Conservation (phyloP, 2,113 vertebrate genomes). For the Tringa solitaria region DNA sequence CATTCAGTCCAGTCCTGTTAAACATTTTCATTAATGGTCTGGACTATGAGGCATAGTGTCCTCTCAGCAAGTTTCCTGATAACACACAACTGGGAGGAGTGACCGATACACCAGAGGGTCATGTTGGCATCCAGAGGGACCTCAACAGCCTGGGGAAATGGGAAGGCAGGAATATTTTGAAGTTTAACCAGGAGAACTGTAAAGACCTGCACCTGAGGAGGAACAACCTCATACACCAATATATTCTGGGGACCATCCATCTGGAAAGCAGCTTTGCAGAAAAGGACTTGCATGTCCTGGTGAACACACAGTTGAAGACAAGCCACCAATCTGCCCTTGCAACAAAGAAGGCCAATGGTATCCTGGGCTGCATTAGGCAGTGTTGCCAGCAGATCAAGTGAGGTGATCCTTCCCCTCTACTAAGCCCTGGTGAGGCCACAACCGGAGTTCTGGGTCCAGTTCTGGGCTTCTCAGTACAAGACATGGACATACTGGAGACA, state of each 20-base stretch:
- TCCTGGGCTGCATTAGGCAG: background rate
- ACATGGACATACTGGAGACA: background rate
- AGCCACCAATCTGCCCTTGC: fast-evolving
- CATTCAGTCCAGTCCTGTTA: background rate
- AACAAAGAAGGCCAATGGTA: background rate
- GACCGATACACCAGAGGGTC: background rate
- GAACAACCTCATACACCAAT: fast-evolving
- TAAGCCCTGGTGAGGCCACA: background rate
- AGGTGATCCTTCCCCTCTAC: background rate
- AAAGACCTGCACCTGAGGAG: background rate
- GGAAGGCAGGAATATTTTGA: background rate
- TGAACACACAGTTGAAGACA: background rate
- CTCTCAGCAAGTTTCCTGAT: background rate
- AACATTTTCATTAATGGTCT: background rate
- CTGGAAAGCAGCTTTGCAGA: background rate
- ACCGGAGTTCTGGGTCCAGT: background rate
- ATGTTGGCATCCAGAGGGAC: background rate
- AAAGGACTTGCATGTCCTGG: background rate
- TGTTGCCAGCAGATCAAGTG: background rate
- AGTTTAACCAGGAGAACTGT: background rate
- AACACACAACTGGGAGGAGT: background rate
- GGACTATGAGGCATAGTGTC: background rate
- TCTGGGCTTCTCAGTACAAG: background rate
- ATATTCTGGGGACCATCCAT: background rate
- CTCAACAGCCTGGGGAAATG: background rate